phyloP scores from a whole-genome alignment of 1,140 invertebrate genomes.

The Oryctes rhinoceros region DNA sequence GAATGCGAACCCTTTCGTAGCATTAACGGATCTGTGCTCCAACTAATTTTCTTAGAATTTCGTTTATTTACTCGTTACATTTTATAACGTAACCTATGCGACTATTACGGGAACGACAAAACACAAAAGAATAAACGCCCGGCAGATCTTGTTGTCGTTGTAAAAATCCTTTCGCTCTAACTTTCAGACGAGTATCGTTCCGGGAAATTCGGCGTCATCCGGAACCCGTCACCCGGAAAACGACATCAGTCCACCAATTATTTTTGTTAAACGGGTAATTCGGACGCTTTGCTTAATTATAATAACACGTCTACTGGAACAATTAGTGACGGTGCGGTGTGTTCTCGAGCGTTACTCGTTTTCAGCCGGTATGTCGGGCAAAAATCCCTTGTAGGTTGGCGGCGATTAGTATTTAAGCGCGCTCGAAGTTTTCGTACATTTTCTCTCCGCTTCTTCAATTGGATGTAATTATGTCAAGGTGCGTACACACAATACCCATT shows the following conservation, averaged over 20 bases:
- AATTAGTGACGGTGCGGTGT: slow-evolving; percentile 9
- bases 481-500: not conserved
- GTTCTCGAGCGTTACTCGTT: not conserved
- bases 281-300: not conserved
- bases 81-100: no score
- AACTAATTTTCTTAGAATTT: no score
- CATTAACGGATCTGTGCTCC: no score
- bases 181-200: not conserved
- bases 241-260: slow-evolving; percentile 17
- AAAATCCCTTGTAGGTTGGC: slow-evolving; percentile 4
- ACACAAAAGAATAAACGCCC: no score
- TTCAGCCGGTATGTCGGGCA: not conserved
- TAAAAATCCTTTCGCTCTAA: no score
- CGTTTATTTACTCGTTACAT: no score
- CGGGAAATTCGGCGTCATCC: not conserved
- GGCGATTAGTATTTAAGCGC: not conserved
- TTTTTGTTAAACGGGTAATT: slow-evolving; percentile 11
- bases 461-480: slow-evolving; percentile 3
- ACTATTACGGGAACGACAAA: no score
- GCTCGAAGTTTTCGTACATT: not conserved
- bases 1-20: no score
- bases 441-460: not conserved
- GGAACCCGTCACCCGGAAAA: slow-evolving; percentile 13
- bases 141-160: no score
- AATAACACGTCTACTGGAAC: slow-evolving; percentile 13